Conservation (phyloP, 2,888 invertebrate genomes). For the Dione juno region DNA sequence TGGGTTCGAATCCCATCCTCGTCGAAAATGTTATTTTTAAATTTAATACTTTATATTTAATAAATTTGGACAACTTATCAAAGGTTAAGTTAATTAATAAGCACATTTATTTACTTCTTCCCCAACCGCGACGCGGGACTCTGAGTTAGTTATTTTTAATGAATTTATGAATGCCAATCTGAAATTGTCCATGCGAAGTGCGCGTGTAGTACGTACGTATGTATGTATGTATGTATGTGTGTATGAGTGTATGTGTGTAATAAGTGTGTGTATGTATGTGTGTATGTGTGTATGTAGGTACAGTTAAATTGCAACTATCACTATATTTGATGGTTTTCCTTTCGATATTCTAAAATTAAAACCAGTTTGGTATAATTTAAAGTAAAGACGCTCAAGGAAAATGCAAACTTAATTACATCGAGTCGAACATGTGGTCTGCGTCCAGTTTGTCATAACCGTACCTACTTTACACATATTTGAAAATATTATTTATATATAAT, state of each 20-base stretch:
- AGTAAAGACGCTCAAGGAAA: too few species aligned
- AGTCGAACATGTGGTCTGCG: neutral
- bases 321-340: neutral
- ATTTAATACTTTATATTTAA: neutral
- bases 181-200: neutral
- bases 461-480: too few species aligned
- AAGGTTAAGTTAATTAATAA: too few species aligned
- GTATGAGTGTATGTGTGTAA: too few species aligned
- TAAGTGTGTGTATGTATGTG: too few species aligned
- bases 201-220: too few species aligned
- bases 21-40: slow-evolving; percentile 69
- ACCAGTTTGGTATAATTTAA: too few species aligned
- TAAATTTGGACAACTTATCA: too few species aligned
- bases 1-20: slow-evolving; percentile 93
- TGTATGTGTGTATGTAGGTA: too few species aligned
- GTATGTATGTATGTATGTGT: too few species aligned
- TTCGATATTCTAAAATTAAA: neutral
- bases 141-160: neutral
- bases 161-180: neutral
- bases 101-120: neutral
- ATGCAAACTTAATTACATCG: neutral
- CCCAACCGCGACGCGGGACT: too few species aligned
- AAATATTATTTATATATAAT: too few species aligned
- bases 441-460: neutral
- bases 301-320: neutral